These are phyloP conservation scores for Spongia lamella DNA, from an alignment of 37 sponge, comb jelly and placozoan species.

Conservation along the genomic window DNA sequence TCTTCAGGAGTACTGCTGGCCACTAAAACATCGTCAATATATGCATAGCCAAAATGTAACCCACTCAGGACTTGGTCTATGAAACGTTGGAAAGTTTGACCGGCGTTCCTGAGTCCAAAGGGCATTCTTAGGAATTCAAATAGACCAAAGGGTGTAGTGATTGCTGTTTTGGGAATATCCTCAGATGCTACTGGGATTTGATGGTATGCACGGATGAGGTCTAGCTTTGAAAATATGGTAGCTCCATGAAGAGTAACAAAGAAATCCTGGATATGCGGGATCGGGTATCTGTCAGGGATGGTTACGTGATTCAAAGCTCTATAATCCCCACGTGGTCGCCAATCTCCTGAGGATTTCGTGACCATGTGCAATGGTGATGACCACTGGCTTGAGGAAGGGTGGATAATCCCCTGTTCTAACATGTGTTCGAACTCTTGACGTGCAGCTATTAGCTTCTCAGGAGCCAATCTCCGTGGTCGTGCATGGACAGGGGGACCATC, in stretches of 20 bases:
- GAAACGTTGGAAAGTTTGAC: too few species aligned
- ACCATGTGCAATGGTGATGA: too few species aligned
- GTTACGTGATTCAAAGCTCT: conserved; percentile 53
- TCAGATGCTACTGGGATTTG: conserved; percentile 41
- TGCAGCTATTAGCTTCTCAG: conserved; percentile 14
- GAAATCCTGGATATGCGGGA: conserved; percentile 60
- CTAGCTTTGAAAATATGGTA: conserved; percentile 35
- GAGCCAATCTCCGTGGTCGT: conserved; percentile 28
- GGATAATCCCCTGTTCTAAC: conserved; percentile 29
- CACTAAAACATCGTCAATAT: too few species aligned
- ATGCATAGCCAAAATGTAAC: conserved; percentile 38
- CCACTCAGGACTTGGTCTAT: conserved; percentile 56
- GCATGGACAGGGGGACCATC: conserved; percentile 49
- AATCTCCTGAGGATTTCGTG: conserved; percentile 41
- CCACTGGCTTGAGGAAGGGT: conserved; percentile 24
- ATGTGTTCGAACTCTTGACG: too few species aligned
- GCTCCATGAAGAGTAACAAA: too few species aligned
- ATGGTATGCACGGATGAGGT: conserved; percentile 45
- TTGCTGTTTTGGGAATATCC: conserved; percentile 48
- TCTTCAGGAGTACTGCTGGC: conserved; percentile 41
- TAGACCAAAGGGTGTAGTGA: too few species aligned
- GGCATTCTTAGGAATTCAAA: too few species aligned
- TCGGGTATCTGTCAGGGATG: conserved; percentile 45
- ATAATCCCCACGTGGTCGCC: conserved; percentile 68
- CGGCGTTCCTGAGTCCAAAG: too few species aligned